Percentiles rank a stretch among this genome's conserved stretches.
Evolutionary conservation across 2,888 invertebrate genomes (phyloP).

Genomic region (Heterodera filipjevi): DNA sequence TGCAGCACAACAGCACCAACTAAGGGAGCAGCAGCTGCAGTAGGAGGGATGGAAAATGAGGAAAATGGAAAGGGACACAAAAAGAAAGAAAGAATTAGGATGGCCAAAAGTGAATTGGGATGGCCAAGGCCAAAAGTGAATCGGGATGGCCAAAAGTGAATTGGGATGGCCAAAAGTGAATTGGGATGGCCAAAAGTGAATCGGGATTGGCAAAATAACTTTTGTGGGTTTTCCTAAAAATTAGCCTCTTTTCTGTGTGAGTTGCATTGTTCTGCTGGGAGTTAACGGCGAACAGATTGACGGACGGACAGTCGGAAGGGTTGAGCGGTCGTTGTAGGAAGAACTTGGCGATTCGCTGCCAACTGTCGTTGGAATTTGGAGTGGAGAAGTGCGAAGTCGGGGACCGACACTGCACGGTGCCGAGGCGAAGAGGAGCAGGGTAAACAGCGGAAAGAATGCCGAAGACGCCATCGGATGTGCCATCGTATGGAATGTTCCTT

Average conservation of each 20-base stretch:
- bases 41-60: no score
- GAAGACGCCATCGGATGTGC: constrained; percentile 25
- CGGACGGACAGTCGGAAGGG: constrained; percentile 25
- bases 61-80: no score
- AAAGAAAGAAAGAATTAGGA: no score
- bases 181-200: no score
- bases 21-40: no score
- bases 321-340: constrained; percentile 13
- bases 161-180: no score
- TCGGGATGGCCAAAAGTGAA: no score
- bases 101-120: no score
- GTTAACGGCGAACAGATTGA: not conserved
- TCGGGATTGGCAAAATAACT: no score
- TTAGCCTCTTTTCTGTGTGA: not conserved
- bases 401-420: constrained; percentile 21
- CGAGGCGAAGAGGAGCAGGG: not conserved
- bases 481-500: constrained; percentile 34
- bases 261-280: not conserved
- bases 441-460: constrained; percentile 27
- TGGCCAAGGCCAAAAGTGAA: no score
- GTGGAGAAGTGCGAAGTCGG: constrained; percentile 31
- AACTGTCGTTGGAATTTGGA: constrained; percentile 24
- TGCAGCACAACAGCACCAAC: no score
- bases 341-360: constrained; percentile 6
- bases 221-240: no score